Evolutionary conservation across 2,113 vertebrate genomes (phyloP).

Genomic region (Salvelinus namaycush): DNA sequence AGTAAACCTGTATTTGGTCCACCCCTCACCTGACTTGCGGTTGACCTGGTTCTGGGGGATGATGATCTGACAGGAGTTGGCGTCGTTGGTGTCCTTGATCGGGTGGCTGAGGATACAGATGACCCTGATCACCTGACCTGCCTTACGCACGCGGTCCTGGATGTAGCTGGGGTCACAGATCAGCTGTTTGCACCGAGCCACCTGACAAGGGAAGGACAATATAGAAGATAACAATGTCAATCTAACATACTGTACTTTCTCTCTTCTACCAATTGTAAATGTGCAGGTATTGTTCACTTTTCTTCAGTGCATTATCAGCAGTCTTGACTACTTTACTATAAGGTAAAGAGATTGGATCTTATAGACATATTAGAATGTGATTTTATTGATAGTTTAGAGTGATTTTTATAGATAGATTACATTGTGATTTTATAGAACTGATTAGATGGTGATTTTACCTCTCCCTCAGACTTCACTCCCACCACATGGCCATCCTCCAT

Average conservation of each 20-base stretch:
- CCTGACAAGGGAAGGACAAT: constrained; percentile 57
- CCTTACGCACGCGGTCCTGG: constrained; percentile 82
- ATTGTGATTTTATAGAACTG: too few species aligned
- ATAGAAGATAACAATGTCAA: not conserved
- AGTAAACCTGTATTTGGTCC: not conserved
- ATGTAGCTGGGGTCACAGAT: constrained; percentile 92
- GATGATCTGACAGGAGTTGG: constrained; percentile 93
- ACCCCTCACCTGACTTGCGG: constrained; percentile 84
- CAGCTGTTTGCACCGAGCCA: constrained; percentile 89
- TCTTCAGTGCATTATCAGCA: not conserved
- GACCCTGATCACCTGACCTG: constrained; percentile 86
- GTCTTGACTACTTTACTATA: not conserved
- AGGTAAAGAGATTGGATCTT: too few species aligned
- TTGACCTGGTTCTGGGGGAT: constrained; percentile 93
- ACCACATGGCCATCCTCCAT: constrained; percentile 85
- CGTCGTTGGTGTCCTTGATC: constrained; percentile 86
- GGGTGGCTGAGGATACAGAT: constrained; percentile 90
- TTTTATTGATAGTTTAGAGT: too few species aligned
- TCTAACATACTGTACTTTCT: not conserved
- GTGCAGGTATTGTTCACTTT: not conserved
- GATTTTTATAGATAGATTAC: too few species aligned
- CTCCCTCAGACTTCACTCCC: constrained; percentile 89
- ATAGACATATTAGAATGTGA: too few species aligned
- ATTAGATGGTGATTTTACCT: constrained; percentile 69
- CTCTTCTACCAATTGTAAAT: not conserved